Conservation (phyloP, 2,888 invertebrate species). For the Cephus spinipes region DNA sequence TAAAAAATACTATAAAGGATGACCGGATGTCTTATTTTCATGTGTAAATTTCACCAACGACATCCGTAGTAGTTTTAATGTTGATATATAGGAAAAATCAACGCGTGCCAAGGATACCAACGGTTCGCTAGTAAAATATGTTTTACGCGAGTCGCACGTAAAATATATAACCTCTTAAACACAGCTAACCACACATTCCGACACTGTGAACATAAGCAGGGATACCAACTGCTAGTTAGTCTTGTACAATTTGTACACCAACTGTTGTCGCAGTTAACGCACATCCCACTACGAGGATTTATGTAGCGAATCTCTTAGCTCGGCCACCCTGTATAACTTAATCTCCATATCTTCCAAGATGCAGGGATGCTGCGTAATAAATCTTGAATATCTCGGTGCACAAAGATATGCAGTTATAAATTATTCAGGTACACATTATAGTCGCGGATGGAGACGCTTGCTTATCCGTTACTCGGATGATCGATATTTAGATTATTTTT, state of each 20-base stretch:
- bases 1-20: no score
- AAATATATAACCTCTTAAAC: not conserved
- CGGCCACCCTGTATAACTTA: not conserved
- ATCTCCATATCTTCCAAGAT: not conserved
- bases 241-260: constrained; percentile 27
- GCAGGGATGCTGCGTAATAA: not conserved
- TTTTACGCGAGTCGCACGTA: not conserved
- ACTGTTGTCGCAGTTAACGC: constrained; percentile 31
- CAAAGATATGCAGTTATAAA: not conserved
- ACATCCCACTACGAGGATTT: constrained; percentile 21
- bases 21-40: not conserved
- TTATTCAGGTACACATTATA: not conserved
- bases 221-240: constrained; percentile 11
- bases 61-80: not conserved
- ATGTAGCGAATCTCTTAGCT: constrained; percentile 24
- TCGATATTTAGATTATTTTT: not conserved
- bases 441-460: not conserved
- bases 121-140: not conserved
- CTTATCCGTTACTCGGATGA: not conserved
- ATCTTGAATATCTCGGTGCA: not conserved
- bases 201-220: not conserved
- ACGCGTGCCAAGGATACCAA: not conserved
- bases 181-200: not conserved
- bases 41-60: not conserved
- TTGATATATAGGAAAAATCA: not conserved